phyloP scores from a whole-genome alignment of 2,113 vertebrate genomes.

The Falcunculus frontatus region DNA sequence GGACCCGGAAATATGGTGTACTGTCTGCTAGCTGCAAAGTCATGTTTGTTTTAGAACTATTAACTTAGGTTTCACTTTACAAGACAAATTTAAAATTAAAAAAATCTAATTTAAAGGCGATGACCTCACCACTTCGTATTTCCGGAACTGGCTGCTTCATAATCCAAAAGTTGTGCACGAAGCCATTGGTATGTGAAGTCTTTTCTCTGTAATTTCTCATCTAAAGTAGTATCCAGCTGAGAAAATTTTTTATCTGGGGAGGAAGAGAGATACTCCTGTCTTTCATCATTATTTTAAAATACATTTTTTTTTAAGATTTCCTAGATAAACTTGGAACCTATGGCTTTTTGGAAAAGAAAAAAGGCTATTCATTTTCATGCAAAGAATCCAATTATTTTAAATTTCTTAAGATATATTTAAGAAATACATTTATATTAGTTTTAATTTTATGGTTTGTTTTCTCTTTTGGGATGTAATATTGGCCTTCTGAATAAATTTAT shows the following conservation, averaged over 20 bases:
- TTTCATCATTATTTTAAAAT: slow-evolving; percentile 10
- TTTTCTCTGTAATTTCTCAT: slow-evolving; percentile 61
- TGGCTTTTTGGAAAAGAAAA: neutral
- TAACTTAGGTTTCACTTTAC: slow-evolving; percentile 64
- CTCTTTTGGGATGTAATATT: neutral
- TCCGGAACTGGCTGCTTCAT: slow-evolving; percentile 60
- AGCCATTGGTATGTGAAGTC: slow-evolving; percentile 76
- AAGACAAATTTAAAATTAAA: slow-evolving; percentile 45
- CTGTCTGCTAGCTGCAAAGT: slow-evolving; percentile 34
- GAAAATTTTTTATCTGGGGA: slow-evolving; percentile 62
- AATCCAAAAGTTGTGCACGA: slow-evolving; percentile 66
- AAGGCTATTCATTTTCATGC: neutral
- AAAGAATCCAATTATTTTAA: neutral
- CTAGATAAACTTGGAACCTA: neutral
- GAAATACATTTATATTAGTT: neutral
- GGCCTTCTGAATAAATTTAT: neutral
- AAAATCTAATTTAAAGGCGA: slow-evolving; percentile 63
- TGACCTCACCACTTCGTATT: slow-evolving; percentile 77
- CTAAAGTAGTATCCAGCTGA: neutral
- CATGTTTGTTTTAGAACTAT: slow-evolving; percentile 59
- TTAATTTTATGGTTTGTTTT: neutral
- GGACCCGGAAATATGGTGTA: neutral
- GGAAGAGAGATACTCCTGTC: slow-evolving; percentile 45
- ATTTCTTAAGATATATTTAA: neutral
- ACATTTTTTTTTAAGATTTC: neutral